Conservation (phyloP, 1,140 invertebrate genomes). For the Diachasma alloeum region DNA sequence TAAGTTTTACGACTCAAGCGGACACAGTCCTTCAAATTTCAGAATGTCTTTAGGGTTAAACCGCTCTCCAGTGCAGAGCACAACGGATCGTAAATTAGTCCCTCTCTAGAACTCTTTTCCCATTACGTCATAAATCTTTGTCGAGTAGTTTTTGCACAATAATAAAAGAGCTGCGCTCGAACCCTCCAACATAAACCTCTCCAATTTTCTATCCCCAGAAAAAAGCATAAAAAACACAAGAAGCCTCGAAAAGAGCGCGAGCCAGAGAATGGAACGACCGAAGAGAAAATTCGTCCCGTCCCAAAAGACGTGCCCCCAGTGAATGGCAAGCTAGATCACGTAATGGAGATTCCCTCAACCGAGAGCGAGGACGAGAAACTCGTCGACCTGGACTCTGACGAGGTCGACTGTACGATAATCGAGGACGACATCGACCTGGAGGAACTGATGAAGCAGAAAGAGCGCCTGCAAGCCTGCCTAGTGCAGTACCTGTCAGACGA, state of each 20-base stretch:
- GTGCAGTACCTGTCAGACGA: constrained; percentile 63
- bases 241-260: constrained; percentile 56
- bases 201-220: constrained; percentile 40
- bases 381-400: constrained; percentile 77
- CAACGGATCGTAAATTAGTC: too few relatives aligned
- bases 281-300: constrained; percentile 42
- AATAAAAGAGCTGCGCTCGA: too few relatives aligned
- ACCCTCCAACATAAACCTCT: neutral
- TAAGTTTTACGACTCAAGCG: too few relatives aligned
- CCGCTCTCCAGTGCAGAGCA: too few relatives aligned
- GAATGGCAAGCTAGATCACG: constrained; percentile 54
- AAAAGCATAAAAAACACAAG: constrained; percentile 66
- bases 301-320: neutral
- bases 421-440: constrained; percentile 89
- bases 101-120: too few relatives aligned
- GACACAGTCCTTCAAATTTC: too few relatives aligned
- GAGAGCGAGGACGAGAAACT: constrained; percentile 73
- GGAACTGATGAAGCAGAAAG: constrained; percentile 88
- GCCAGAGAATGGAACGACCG: constrained; percentile 57
- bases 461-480: constrained; percentile 68
- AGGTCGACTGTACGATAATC: constrained; percentile 76
- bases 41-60: too few relatives aligned
- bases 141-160: too few relatives aligned
- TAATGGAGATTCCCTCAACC: constrained; percentile 76
- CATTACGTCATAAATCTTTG: too few relatives aligned